A percentile compares a stretch with the other conserved stretches of the same genome.
phyloP scores from a whole-genome alignment of 30 jellyfish, hydroid and myxozoan genomes.

The Aurelia aurita region DNA sequence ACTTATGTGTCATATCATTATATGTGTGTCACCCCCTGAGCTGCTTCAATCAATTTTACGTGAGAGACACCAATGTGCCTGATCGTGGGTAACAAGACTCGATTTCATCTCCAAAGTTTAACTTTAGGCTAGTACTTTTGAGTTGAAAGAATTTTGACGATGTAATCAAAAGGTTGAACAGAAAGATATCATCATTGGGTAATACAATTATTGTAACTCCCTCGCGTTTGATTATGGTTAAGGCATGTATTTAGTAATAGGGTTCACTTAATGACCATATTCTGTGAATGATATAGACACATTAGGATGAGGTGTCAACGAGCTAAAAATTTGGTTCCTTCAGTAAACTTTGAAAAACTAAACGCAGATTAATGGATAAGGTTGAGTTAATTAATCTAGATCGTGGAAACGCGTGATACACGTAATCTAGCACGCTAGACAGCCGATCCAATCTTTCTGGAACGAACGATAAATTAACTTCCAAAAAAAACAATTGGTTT shows the following conservation, averaged over 20 bases:
- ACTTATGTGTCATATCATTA: too few relatives aligned
- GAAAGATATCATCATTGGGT: background rate
- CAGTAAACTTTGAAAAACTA: conserved; percentile 21
- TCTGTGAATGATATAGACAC: conserved; percentile 23
- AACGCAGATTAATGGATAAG: conserved; percentile 28
- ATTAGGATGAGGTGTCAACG: conserved; percentile 27
- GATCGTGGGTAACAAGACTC: background rate
- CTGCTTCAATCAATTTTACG: background rate
- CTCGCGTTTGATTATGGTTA: background rate
- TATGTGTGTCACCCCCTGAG: too few relatives aligned
- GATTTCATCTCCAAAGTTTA: background rate
- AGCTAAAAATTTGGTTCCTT: conserved; percentile 21
- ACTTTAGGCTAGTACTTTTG: background rate
- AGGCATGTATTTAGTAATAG: background rate
- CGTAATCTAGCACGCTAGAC: background rate
- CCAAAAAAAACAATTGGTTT: too few relatives aligned
- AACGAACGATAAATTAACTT: background rate
- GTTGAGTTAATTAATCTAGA: conserved; percentile 27
- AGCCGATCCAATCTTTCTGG: background rate
- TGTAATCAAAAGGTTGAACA: background rate
- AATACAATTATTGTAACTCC: background rate
- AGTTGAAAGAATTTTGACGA: conserved; percentile 29
- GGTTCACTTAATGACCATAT: conserved; percentile 17
- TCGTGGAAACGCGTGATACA: background rate
- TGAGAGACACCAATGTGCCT: background rate